Evolutionary conservation across 2,888 invertebrate genomes (phyloP), one percentile per base, ranked within the genome.

Genomic region (Andrena hattorfiana): DNA sequence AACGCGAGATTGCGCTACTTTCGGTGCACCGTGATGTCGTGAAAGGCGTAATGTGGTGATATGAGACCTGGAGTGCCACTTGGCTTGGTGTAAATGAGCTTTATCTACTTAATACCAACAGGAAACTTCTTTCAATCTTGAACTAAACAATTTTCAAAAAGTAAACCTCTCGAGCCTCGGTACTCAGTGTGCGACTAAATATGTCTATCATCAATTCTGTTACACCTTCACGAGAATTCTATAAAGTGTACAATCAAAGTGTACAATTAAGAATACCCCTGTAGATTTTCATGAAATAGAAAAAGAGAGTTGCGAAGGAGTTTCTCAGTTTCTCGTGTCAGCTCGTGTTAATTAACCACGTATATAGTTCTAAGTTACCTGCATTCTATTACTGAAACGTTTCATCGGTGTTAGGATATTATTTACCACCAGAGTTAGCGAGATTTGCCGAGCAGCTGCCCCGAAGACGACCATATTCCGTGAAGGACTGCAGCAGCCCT

Each of bases 391-490:
- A 13, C 13, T 32, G 16, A 30, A 32, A 28, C 28, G 32, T 68
- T 32, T 23, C 68, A 13, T 8, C 13, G 23, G 54, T 10, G 23
- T 54, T 68, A 32, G n/a, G 32, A 23, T 32, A 23, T 26, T 13
- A 51, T 20, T 30, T 51, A 28, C 20, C 49, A 51, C 6, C 7
- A n/a, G 8, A 51, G 20, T 8, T 23, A 2, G 23, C n/a, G 20
- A 51, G 20, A 51, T 68, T 54, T 28, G 51, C 30, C 13, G 13
- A 54, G 49, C 30, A 54, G 68, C 68, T 54, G 13, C 68, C 32
- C 32, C 54, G 30, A 54, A 68, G 68, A 54, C 23, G 68, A 68
- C 6, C 23, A 16, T 32, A 4, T 30, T 32, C 30, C 54, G 32
- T 8, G 13, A 23, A 54, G 23, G 32, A 8, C 51, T 51, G 32